Evolutionary conservation across 2,888 invertebrate genomes (phyloP), one percentile per base, ranked within the genome.

Genomic region (Helleia helle): DNA sequence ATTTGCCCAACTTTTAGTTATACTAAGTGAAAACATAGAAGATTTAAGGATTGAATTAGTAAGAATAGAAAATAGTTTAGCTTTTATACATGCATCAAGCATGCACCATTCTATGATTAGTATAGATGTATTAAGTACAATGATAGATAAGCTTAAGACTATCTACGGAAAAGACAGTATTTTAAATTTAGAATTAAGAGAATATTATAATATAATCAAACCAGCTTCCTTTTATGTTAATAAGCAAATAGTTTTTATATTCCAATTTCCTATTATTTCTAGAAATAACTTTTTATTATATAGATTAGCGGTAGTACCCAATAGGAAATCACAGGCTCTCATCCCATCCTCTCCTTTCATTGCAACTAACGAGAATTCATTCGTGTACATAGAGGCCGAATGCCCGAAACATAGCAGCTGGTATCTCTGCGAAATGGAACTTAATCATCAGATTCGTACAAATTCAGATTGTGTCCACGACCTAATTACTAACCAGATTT

Each of bases 341-440:
- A 42, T 52, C 7, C 49, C 52, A 5, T 28, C 51, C 18, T 47
- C 12, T 38, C 53, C 55, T 13, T 51, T 39, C 25, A 25, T 55
- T 37, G 50, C 50, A 47, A 51, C 43, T 13, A 45, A 42, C 37
- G 36, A 39, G 39, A 31, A 40, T 3, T n/a, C n/a, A 11, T 45
- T 41, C 24, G 40, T 49, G 50, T 54, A 52, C 46, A 49, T 52
- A 41, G 54, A 50, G 49, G 43, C 54, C 15, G 51, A 51, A 51
- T 53, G 53, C 37, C 51, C 53, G 49, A 54, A 52, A 50, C 25
- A 36, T 2, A 44, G 38, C 13, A 38, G 18, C 34, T 44, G 46
- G 50, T 50, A 40, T 36, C 37, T 51, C 14, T 49, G 46, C 11
- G 48, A 44, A 9, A 15, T 41, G 11, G 22, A 38, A 25, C 17